Evolutionary conservation across 2,113 vertebrate genomes (phyloP), one percentile per base, ranked within the genome.

Genomic region (Pterophyllum scalare): DNA sequence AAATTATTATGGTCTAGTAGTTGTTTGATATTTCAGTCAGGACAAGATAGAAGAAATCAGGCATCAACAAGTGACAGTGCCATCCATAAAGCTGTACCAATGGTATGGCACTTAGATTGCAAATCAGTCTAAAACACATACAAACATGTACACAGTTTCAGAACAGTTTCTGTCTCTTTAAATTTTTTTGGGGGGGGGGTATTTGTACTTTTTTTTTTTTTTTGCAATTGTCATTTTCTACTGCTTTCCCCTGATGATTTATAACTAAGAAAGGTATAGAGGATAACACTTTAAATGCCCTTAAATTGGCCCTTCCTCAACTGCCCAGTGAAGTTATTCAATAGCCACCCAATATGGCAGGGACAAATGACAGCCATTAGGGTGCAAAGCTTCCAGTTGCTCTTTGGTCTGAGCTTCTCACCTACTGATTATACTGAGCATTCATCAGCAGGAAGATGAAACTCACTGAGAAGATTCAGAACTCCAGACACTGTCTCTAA

Each of bases 281-380:
- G 40, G 76, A 83, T 84, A 70, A 82, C 5, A 9, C 75, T 83
- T 87, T 82, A 91, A 94, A 90, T 81, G 60, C 70, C 78, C 75
- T 70, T 70, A 84, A 82, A 88, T 82, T 64, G 49, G 83, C 64
- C 56, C 26, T 86, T 83, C 24, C 75, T 88, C 81, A 80, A 81
- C 81, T 14, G 13, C 67, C 59, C 77, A 40, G 70, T 83, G 79
- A 88, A 93, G 77, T 88, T 88, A 83, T 93, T 91, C 88, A 90
- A 87, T 88, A 75, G 75, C 88, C 83, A 82, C 70, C 91, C 90
- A 93, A 93, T 90, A 81, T 93, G 93, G 91, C 94, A 92, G 83
- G 70, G 91, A 95, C 91, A 95, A 94, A 95, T 92, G 92, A 92
- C 76, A 35, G 84, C 92, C 87, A 94, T 95, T 95, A 94, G 33